phyloP scores from a whole-genome alignment of 2,888 invertebrate genomes.

The Candidula unifasciata region DNA sequence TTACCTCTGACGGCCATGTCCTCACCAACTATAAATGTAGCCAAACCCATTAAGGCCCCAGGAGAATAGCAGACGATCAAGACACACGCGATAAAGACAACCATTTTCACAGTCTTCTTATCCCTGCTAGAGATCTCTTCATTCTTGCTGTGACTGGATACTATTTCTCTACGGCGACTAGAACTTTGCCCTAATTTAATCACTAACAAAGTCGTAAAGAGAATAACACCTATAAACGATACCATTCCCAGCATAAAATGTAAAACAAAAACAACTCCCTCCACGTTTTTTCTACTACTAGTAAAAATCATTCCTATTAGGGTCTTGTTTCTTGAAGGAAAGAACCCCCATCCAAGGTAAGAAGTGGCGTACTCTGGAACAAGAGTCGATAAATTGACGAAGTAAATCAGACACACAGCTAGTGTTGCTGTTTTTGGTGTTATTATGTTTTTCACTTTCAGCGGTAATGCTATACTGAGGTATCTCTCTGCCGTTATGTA shows the following conservation, averaged over 20 bases:
- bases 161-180: not conserved
- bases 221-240: not conserved
- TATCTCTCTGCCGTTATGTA: not conserved
- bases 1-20: not conserved
- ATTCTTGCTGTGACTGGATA: not conserved
- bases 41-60: not conserved
- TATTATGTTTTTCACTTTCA: constrained; percentile 14
- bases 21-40: not conserved
- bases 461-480: not conserved
- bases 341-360: not conserved
- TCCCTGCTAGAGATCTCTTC: not conserved
- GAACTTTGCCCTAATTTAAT: not conserved
- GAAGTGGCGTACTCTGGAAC: constrained; percentile 5
- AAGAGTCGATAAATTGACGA: not conserved
- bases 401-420: not conserved
- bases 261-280: not conserved
- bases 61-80: constrained; percentile 1
- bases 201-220: constrained; percentile 1
- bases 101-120: constrained; percentile 13
- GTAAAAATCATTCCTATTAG: not conserved
- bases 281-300: not conserved
- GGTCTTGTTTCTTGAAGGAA: not conserved
- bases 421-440: not conserved
- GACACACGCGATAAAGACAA: not conserved
- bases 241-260: not conserved